Conservation (phyloP, 2,113 vertebrate species). For the Chascanopsetta lugubris region DNA sequence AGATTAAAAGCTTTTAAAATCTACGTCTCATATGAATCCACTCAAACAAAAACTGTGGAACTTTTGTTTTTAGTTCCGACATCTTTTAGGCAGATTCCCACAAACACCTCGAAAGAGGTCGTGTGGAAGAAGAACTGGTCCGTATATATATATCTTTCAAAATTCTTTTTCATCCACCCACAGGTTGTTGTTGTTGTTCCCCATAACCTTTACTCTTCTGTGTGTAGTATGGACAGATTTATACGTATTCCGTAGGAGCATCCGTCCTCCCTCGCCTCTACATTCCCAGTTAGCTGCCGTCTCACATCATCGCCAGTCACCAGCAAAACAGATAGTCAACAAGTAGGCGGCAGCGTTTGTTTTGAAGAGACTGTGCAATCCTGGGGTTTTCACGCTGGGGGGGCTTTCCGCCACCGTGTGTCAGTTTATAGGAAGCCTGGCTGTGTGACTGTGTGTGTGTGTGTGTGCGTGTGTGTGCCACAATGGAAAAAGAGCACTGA, state of each 20-base stretch:
- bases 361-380: constrained; percentile 57
- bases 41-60: background rate
- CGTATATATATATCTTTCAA: constrained; percentile 5
- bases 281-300: constrained; percentile 3
- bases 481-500: constrained; percentile 67
- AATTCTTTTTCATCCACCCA: constrained; percentile 13
- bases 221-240: constrained; percentile 1
- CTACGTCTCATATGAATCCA: no score
- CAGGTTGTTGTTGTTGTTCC: constrained; percentile 18
- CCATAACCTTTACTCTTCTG: constrained; percentile 11
- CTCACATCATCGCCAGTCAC: constrained; percentile 4
- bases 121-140: constrained; percentile 1
- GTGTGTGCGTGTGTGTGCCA: constrained; percentile 26
- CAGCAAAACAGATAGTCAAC: constrained; percentile 43
- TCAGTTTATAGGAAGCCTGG: constrained; percentile 50
- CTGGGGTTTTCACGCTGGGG: constrained; percentile 45
- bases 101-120: constrained; percentile 19
- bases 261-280: background rate
- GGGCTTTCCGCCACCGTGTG: constrained; percentile 52
- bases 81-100: constrained; percentile 25
- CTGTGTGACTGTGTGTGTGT: constrained; percentile 42
- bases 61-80: background rate
- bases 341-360: constrained; percentile 55
- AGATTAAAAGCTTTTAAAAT: no score
- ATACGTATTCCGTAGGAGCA: background rate